Evolutionary conservation across 2,797 vertebrate genomes (phyloP), one percentile per base, ranked within the genome.

Genomic region (Adrianichthys oophorus): DNA sequence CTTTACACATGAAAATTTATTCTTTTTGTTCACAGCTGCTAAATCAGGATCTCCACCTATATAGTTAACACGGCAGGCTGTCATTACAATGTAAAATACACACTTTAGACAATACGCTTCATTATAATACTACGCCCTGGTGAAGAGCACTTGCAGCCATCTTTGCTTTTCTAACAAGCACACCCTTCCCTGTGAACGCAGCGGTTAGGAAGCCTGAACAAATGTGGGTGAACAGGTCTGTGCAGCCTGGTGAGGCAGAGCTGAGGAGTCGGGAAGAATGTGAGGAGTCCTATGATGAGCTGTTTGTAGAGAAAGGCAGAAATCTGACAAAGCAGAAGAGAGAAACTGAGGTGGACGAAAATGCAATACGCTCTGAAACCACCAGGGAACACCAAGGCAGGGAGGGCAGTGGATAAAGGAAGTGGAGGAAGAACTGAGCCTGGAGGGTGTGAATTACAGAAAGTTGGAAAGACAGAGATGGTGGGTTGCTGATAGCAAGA

Each of bases 261-360:
- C 8, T 17, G 61, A 55, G 43, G 59, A 50, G 32, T 60, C 56
- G 65, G 32, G 32, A 84, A 78, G 83, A 87, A 86, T 86, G 77
- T 50, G 15, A 85, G 56, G 80, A 85, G 85, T 88, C 57, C 76
- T 71, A 52, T 62, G 63, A 59, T 2, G 61, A 51, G 75, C 68
- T 56, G 64, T 72, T 74, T 67, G 37, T 58, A 4, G 53, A 65
- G 72, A 68, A 71, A 65, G 45, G 61, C 48, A 70, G 72, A 51
- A 17, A 23, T 23, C 18, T 42, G 51, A 51, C 46, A 26, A 8
- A 21, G n/a, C 15, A 41, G 57, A 48, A 24, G 42, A 24, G 65
- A 59, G 66, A 62, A 32, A 56, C 4, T 4, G 60, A 63, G 54
- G 55, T 59, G 60, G 63, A 59, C 60, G 48, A 42, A 40, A 66